Evolutionary conservation across 2,797 vertebrate genomes (phyloP), one percentile per base, ranked within the genome.

Genomic region (Acanthopagrus latus): DNA sequence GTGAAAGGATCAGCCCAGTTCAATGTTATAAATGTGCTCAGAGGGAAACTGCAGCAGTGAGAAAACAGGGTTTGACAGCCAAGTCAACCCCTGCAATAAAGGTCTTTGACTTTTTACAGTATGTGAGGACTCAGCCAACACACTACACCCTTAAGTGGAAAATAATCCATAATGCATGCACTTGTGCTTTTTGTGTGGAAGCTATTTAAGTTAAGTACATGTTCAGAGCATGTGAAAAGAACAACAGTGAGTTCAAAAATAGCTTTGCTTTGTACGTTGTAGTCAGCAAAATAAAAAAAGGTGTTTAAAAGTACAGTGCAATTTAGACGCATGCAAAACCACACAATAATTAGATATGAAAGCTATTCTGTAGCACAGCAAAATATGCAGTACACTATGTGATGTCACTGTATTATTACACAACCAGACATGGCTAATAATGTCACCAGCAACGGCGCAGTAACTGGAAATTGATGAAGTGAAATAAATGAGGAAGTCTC

Each of bases 141-240:
- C 69, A 13, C 47, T 33, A 9, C 58, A n/a, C 38, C 5, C 1
- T 29, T 17, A 18, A 74, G 77, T 57, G 69, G 25, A 21, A 78
- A 63, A 68, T 60, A 69, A 84, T 82, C 41, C 50, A 80, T 66
- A 82, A 89, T 76, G 8, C 73, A 85, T 74, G 76, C 33, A 51
- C 46, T 0, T 38, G 63, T 44, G 33, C 48, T 74, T 75, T 68
- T 18, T 48, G 38, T 5, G 2, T 59, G 57, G 21, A 57, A 50
- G 58, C 50, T 46, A 14, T 66, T 62, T 29, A 52, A 64, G 71
- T 56, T 29, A 50, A 78, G 50, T 29, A 1, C 38, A 64, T 76
- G 72, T 41, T 64, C 57, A 56, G 6, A n/a, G 25, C 20, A 69
- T 58, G 67, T 76, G 18, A 68, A 67, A 48, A 47, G 33, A 54